Evolutionary conservation across 1,140 invertebrate genomes (phyloP).

Genomic region (Drosophila arizonae): DNA sequence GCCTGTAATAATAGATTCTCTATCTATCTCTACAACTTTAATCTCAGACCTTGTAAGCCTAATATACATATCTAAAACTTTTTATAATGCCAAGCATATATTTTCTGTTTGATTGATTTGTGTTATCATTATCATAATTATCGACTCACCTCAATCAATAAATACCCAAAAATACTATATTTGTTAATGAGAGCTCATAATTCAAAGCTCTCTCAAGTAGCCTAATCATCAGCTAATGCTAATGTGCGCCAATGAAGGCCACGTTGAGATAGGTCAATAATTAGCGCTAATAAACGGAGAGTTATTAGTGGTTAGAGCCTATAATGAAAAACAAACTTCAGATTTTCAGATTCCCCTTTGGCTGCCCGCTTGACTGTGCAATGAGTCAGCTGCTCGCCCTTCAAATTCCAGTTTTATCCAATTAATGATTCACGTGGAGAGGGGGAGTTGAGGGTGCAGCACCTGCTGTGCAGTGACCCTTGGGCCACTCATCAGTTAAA

Average conservation of each 20-base stretch:
- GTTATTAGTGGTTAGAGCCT: conserved; percentile 9
- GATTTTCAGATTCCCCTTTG: too few species aligned
- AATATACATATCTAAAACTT: too few species aligned
- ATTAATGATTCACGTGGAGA: not conserved
- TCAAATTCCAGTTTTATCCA: conserved; percentile 17
- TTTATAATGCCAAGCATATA: too few species aligned
- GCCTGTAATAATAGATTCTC: too few species aligned
- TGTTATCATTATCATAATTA: conserved; percentile 1
- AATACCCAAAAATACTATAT: not conserved
- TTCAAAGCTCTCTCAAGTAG: not conserved
- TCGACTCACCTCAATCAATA: not conserved
- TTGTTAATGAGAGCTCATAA: not conserved
- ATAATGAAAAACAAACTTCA: not conserved
- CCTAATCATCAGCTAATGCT: not conserved
- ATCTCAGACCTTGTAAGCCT: too few species aligned
- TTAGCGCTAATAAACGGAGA: conserved; percentile 7
- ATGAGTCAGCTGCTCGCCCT: conserved; percentile 6
- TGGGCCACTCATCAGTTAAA: conserved; percentile 62
- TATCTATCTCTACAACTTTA: too few species aligned
- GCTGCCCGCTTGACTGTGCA: too few species aligned
- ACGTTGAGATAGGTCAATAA: conserved; percentile 18
- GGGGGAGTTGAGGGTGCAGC: conserved; percentile 10
- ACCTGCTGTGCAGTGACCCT: conserved; percentile 54
- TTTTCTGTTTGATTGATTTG: not conserved
- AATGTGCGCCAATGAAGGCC: not conserved